Percentiles rank a stretch among this genome's conserved stretches.
Evolutionary conservation across 2,888 invertebrate genomes (phyloP).

Genomic region (Lasioglossum lativentre): DNA sequence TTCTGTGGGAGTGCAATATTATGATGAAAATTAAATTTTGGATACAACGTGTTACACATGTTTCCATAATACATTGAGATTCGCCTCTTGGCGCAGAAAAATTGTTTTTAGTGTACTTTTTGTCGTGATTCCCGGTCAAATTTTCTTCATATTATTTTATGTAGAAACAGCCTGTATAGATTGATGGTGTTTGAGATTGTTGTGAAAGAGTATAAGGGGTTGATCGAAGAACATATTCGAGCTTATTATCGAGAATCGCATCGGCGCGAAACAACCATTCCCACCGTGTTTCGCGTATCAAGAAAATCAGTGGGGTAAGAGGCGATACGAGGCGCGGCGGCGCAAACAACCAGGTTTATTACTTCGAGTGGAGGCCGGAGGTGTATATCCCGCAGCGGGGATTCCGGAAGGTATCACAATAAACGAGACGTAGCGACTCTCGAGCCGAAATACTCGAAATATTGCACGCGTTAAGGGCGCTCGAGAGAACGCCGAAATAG

Average conservation of each 20-base stretch:
- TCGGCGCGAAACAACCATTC: not conserved
- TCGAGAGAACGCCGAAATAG: conserved; percentile 45
- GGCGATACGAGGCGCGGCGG: not conserved
- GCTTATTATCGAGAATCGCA: not conserved
- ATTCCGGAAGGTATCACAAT: conserved; percentile 35
- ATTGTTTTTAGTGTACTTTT: too few relatives aligned
- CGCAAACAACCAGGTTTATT: conserved; percentile 48
- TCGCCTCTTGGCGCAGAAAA: too few relatives aligned
- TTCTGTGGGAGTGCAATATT: too few relatives aligned
- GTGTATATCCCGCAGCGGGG: conserved; percentile 16
- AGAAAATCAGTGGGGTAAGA: conserved; percentile 24
- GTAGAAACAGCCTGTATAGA: too few relatives aligned
- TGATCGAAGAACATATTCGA: not conserved
- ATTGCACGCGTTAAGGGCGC: conserved; percentile 49
- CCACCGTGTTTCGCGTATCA: conserved; percentile 21
- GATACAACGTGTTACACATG: too few relatives aligned
- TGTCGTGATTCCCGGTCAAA: too few relatives aligned
- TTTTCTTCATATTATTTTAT: too few relatives aligned
- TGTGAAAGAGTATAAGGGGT: not conserved
- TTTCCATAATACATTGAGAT: too few relatives aligned
- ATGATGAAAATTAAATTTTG: too few relatives aligned
- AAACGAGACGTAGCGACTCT: conserved; percentile 26
- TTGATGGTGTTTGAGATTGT: too few relatives aligned
- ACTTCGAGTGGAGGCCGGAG: conserved; percentile 25
- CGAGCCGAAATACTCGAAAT: conserved; percentile 41